These are phyloP conservation scores for Volucella bombylans DNA, from an alignment of 2,888 invertebrate species.

Conservation along the genomic window DNA sequence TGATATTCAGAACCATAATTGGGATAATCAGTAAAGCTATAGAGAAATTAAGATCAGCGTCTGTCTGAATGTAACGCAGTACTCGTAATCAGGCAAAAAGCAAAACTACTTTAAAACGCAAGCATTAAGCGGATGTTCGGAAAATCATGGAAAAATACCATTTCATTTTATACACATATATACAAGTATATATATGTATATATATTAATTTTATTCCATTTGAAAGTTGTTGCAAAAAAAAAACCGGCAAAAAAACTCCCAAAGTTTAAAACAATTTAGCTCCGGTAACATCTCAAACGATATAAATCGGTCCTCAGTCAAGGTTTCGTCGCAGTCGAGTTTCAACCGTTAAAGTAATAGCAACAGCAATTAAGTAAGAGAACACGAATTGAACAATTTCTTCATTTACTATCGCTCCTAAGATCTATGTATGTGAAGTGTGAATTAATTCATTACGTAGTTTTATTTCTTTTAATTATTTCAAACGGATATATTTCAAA, in stretches of 20 bases:
- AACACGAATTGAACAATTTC: neutral
- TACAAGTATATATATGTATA: neutral
- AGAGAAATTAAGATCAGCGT: too few relatives aligned
- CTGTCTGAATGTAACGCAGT: too few relatives aligned
- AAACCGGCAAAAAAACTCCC: neutral
- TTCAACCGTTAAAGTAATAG: conserved; percentile 4
- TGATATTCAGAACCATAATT: conserved; percentile 10
- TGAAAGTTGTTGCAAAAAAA: neutral
- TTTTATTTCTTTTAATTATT: too few relatives aligned
- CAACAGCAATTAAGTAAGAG: neutral
- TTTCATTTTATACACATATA: too few relatives aligned
- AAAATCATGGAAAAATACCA: neutral
- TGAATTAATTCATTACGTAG: too few relatives aligned
- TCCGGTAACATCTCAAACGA: neutral
- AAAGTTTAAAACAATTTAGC: neutral
- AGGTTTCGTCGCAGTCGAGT: conserved; percentile 9
- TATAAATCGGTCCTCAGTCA: conserved; percentile 12
- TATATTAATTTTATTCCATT: too few relatives aligned
- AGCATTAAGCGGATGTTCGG: neutral
- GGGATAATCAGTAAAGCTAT: neutral
- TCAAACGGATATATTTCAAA: too few relatives aligned
- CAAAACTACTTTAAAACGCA: neutral
- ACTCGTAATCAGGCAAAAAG: neutral
- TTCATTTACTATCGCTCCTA: neutral
- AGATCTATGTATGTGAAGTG: too few relatives aligned